These are phyloP conservation scores for Carassius auratus DNA, from an alignment of 2,113 vertebrate genomes.

Conservation along the genomic window DNA sequence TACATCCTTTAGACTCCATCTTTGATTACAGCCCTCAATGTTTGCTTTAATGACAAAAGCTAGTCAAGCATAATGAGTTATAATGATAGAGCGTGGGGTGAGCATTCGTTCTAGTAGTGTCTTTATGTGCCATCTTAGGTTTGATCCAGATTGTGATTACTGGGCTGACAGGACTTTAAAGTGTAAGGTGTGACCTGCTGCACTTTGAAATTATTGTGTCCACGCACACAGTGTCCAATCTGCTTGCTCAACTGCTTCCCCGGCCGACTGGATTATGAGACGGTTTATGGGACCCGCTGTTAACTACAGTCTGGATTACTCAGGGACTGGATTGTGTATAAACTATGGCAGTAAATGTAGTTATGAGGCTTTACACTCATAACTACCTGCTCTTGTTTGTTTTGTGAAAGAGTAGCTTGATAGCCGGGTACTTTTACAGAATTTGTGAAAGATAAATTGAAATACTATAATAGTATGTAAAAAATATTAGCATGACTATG, in stretches of 20 bases:
- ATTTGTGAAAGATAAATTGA: not conserved
- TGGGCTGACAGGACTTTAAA: conserved; percentile 48
- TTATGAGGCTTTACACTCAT: conserved; percentile 50
- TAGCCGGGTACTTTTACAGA: conserved; percentile 27
- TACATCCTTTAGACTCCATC: conserved; percentile 43
- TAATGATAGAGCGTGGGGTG: conserved; percentile 57
- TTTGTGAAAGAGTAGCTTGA: conserved; percentile 56
- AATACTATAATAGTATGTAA: not conserved
- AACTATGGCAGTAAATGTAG: conserved; percentile 61
- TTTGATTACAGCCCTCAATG: conserved; percentile 60
- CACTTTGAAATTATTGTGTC: conserved; percentile 58
- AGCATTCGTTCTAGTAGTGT: conserved; percentile 17
- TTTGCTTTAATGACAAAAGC: conserved; percentile 57
- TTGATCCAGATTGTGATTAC: conserved; percentile 51
- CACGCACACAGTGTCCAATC: conserved; percentile 46
- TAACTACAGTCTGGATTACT: conserved; percentile 58
- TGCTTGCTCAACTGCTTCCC: conserved; percentile 36
- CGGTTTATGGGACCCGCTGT: conserved; percentile 59
- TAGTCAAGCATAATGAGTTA: conserved; percentile 61
- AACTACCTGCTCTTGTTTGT: conserved; percentile 54
- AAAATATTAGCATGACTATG: no score
- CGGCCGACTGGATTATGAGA: conserved; percentile 61
- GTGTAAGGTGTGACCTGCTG: conserved; percentile 51
- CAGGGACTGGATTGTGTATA: conserved; percentile 50
- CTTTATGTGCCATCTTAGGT: conserved; percentile 45